Evolutionary conservation across 2,888 invertebrate species (phyloP), one percentile per base, ranked within the genome.

Genomic region (Glyphotaelius pellucidus): DNA sequence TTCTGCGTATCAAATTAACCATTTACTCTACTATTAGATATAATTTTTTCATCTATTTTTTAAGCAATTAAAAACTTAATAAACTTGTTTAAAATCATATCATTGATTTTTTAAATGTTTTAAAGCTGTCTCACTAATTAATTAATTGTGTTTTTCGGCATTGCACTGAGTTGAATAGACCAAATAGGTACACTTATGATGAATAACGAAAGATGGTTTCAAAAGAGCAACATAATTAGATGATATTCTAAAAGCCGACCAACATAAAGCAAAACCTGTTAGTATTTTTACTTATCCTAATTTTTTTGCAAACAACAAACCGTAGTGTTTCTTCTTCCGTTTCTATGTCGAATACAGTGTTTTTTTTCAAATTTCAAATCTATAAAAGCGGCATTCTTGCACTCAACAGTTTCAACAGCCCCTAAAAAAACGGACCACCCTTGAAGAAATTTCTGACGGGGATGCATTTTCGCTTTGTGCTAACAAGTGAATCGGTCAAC

Each of bases 371-470:
- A 83, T 83, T 38, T 19, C 25, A 35, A 35, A 38, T 83, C 86
- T n/a, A 35, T 86, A n/a, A 30, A 42, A 86, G 87, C 67, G 85
- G 85, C 85, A 19, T 38, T 38, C 35, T 15, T 9, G 31, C 32
- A 81, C 38, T 87, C 87, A 87, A 87, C 87, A 87, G 67, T 67
- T 87, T 87, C 15, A n/a, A 19, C 9, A 67, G 15, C 30, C 52
- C 42, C 30, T 19, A 38, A 86, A 86, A 91, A 81, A 88, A 89
- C 35, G 67, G 91, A 91, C 91, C 91, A 91, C 91, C 91, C 91
- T 83, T 81, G 88, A 30, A 91, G 90, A 79, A 87, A 32, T 86
- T 86, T 87, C 87, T 3, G 67, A 87, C 87, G 67, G 67, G 87
- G 87, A 87, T 52, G 87, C 87, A 47, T 52, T 85, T 86, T 86